Evolutionary conservation across 2,113 vertebrate species (phyloP).

Genomic region (Phrynosoma platyrhinos): DNA sequence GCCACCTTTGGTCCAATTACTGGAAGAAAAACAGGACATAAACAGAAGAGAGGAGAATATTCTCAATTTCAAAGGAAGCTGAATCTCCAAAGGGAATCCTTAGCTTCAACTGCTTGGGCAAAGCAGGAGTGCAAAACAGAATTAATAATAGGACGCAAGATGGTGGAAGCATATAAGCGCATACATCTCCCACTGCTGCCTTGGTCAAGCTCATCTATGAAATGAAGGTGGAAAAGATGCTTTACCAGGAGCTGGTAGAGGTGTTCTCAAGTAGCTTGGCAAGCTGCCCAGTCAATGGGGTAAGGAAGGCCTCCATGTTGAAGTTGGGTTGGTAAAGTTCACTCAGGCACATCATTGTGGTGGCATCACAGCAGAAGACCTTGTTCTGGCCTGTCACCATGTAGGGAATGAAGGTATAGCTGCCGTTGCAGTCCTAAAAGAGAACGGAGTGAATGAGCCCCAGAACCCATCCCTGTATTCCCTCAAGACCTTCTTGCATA

Average conservation of each 20-base stretch:
- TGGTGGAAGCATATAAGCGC: not conserved
- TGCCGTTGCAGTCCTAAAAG: constrained; percentile 84
- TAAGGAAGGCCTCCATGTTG: constrained; percentile 81
- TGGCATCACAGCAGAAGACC: constrained; percentile 84
- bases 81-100: not conserved
- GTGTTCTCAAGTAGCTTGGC: constrained; percentile 82
- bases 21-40: too few relatives aligned
- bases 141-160: not conserved
- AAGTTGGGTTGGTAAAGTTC: constrained; percentile 84
- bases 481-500: not conserved
- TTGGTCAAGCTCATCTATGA: not conserved
- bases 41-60: too few relatives aligned
- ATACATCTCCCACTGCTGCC: not conserved
- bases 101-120: not conserved
- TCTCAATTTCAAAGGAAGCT: not conserved
- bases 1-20: too few relatives aligned
- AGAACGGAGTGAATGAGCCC: not conserved
- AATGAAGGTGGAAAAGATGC: not conserved
- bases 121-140: not conserved
- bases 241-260: constrained; percentile 85
- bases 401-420: constrained; percentile 90
- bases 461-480: not conserved
- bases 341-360: constrained; percentile 78
- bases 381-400: constrained; percentile 84
- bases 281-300: constrained; percentile 81